Evolutionary conservation across 2,888 invertebrate species (phyloP), one percentile per base, ranked within the genome.

Genomic region (Anthrax anthrax): DNA sequence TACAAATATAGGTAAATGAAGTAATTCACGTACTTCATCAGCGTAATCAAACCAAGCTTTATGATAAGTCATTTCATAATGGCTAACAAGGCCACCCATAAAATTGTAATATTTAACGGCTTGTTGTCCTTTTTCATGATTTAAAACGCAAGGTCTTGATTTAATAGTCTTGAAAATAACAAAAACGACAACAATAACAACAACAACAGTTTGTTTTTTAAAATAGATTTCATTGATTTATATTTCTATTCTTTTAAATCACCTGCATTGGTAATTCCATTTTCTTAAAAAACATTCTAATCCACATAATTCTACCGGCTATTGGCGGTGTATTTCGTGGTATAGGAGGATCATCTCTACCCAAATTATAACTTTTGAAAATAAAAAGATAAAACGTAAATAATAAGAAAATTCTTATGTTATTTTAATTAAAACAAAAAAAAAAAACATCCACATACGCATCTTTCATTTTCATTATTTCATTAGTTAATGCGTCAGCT

Each of bases 41-140:
- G 81, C 78, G 60, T 83, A 81, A 58, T 81, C 77, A 51, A 71
- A 77, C 89, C 89, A 89, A 1, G 85, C 84, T 54, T 76, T 74
- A 58, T 90, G 87, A 62, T 86, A 84, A 48, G 87, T 78, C 57
- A 84, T 74, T 65, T 90, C 89, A 58, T 82, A 90, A 59, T 88
- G 85, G 16, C 84, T 75, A 51, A 90, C 80, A 4, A 88, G 85
- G 49, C 79, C 78, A 29, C 80, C 75, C 65, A 90, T 72, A 2
- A 82, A 80, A 59, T 90, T 90, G 60, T 80, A 89, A 44, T 83
- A 71, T 57, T 83, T 83, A 43, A 85, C 80, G 43, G 81, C 80
- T 45, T 78, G 75, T 60, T 83, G 84, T 6, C 81, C 78, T 56
- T 78, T 80, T 61, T 80, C 74, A 57, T 81, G 76, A 2, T 64